Evolutionary conservation across 35 echinoderm and acorn worm species (phyloP).

Genomic region (Acanthaster planci): DNA sequence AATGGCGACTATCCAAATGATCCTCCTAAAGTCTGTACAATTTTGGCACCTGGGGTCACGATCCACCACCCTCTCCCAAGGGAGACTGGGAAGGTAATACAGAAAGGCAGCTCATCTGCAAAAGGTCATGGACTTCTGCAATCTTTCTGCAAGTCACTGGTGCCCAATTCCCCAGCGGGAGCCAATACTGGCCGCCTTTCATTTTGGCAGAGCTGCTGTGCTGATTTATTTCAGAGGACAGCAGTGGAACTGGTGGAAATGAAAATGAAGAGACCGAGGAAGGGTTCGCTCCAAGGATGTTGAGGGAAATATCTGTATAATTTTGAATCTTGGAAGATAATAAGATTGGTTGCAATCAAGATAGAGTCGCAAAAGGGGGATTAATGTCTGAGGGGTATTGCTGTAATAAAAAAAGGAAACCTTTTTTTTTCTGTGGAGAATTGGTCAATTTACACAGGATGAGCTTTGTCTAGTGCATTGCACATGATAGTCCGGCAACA

Average conservation of each 20-base stretch:
- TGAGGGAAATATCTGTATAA: conserved; percentile 25
- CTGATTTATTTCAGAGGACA: neutral
- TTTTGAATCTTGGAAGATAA: conserved; percentile 16
- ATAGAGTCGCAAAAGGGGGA: neutral
- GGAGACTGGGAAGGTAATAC: neutral
- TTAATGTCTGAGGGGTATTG: neutral
- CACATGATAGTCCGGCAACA: neutral
- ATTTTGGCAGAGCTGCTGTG: neutral
- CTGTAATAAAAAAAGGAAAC: conserved; percentile 18
- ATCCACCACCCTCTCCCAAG: neutral
- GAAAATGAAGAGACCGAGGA: neutral
- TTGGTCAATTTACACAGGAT: conserved; percentile 27
- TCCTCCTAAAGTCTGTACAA: no score
- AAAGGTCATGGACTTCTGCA: neutral
- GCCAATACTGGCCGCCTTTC: neutral
- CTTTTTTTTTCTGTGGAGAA: conserved; percentile 1
- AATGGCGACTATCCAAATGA: no score
- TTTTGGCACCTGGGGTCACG: conserved; percentile 11
- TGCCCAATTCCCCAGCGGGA: neutral
- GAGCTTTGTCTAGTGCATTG: neutral
- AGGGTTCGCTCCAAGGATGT: neutral
- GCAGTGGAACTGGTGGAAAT: neutral
- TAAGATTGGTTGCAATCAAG: neutral
- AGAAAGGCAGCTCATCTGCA: neutral
- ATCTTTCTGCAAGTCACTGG: conserved; percentile 23